phyloP scores from a whole-genome alignment of 2,888 invertebrate species.

The Parasteatoda lunata region DNA sequence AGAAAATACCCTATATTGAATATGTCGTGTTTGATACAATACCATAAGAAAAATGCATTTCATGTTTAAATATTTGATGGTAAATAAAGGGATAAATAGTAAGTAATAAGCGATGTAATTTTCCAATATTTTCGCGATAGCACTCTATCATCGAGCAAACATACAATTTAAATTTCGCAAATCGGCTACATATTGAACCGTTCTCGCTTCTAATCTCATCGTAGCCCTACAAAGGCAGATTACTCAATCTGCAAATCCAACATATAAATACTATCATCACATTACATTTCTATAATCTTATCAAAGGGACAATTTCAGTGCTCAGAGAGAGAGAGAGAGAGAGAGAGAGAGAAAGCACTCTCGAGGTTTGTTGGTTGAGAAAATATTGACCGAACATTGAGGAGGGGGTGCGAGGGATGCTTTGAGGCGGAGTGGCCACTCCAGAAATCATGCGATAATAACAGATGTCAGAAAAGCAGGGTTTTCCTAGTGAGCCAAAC shows the following conservation, averaged over 20 bases:
- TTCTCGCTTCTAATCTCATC: too few species aligned
- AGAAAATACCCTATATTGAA: too few species aligned
- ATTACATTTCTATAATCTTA: constrained; percentile 3
- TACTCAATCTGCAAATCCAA: background rate
- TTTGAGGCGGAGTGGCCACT: background rate
- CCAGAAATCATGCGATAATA: constrained; percentile 17
- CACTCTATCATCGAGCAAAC: too few species aligned
- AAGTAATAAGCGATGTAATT: too few species aligned
- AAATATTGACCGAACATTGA: constrained; percentile 22
- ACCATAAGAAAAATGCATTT: too few species aligned
- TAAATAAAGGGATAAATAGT: too few species aligned
- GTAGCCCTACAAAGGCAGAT: background rate
- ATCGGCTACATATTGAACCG: too few species aligned
- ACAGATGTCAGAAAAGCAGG: constrained; percentile 29
- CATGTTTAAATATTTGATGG: too few species aligned
- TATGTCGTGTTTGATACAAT: too few species aligned
- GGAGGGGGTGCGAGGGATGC: background rate
- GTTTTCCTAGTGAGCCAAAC: background rate
- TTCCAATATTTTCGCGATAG: too few species aligned
- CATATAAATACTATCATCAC: background rate
- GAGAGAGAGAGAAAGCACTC: background rate
- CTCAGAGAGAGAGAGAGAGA: background rate
- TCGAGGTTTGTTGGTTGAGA: background rate
- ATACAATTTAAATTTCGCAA: too few species aligned
- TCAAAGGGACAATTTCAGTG: background rate